phyloP scores from a whole-genome alignment of 2,797 vertebrate species.

The Tiaroga cobitis region DNA sequence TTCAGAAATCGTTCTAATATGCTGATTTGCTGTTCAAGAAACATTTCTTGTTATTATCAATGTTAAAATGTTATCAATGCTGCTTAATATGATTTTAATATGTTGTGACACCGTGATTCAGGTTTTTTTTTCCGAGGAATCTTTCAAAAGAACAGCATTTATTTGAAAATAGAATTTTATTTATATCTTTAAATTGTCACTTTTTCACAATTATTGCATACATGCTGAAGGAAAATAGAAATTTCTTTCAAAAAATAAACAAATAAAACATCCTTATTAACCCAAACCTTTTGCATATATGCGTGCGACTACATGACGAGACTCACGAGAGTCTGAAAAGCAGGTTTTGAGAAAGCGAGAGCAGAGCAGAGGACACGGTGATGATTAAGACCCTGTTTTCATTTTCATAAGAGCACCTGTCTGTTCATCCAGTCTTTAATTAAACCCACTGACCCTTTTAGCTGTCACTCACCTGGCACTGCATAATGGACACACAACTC shows the following conservation, averaged over 20 bases:
- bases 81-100: background rate
- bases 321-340: background rate
- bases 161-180: background rate
- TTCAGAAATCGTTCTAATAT: background rate
- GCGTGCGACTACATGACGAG: background rate
- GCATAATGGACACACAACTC: conserved; percentile 10
- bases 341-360: background rate
- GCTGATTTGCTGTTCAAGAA: too few species aligned
- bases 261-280: background rate
- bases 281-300: background rate
- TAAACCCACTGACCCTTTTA: conserved; percentile 39
- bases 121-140: too few species aligned
- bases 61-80: background rate
- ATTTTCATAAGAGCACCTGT: conserved; percentile 20
- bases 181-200: background rate
- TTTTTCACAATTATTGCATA: background rate
- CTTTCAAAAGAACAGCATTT: too few species aligned
- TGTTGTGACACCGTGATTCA: background rate
- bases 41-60: background rate
- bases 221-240: background rate
- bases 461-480: conserved; percentile 16
- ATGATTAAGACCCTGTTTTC: conserved; percentile 2
- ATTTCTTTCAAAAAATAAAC: background rate
- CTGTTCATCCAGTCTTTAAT: conserved; percentile 36
- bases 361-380: background rate